These are phyloP conservation scores for Loriculus beryllinus DNA, from an alignment of 2,797 vertebrate genomes.

Conservation along the genomic window DNA sequence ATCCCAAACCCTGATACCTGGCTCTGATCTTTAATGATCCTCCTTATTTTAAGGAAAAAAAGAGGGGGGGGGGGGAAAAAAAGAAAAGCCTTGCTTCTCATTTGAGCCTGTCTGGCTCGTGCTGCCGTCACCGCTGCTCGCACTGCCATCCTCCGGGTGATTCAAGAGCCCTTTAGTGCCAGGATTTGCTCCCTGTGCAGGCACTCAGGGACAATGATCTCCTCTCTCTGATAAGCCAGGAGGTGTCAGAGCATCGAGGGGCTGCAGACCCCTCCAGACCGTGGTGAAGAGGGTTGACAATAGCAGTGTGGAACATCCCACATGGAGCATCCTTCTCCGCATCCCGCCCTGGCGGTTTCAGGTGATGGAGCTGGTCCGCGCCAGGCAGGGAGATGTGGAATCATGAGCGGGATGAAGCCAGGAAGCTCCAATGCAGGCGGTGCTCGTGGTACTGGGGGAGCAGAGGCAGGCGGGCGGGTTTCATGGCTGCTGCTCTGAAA, in stretches of 20 bases:
- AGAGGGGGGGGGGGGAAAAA: rapidly evolving
- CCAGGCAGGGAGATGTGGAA: background rate
- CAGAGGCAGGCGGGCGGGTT: background rate
- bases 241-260: background rate
- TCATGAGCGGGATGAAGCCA: background rate
- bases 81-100: background rate
- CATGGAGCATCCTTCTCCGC: background rate
- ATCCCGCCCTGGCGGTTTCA: rapidly evolving
- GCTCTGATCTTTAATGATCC: background rate
- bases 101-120: background rate
- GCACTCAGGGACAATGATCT: rapidly evolving
- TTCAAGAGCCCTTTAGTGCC: background rate
- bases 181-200: background rate
- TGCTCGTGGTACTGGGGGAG: rapidly evolving
- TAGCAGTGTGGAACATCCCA: rapidly evolving
- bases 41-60: background rate
- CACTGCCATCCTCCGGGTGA: background rate
- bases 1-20: background rate
- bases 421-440: rapidly evolving
- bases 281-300: background rate
- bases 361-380: background rate
- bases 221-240: background rate
- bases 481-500: background rate
- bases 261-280: background rate
- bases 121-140: rapidly evolving